Evolutionary conservation across 2,888 invertebrate genomes (phyloP).

Genomic region (Synergus itoensis): DNA sequence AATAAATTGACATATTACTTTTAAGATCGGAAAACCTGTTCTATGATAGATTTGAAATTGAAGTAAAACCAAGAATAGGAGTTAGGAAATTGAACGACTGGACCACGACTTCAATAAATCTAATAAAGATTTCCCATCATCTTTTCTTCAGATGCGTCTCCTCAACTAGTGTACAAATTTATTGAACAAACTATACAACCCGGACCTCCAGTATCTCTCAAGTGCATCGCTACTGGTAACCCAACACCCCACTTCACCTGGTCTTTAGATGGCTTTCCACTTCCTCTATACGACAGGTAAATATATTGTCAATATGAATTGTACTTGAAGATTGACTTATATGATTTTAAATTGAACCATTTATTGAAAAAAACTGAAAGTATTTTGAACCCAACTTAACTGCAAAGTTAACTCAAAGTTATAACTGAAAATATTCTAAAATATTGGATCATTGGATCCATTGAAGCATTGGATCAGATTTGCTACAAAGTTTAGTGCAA

Average conservation of each 20-base stretch:
- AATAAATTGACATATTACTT: no score
- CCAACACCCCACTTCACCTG: slow-evolving; percentile 95
- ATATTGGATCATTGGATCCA: no score
- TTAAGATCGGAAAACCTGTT: neutral
- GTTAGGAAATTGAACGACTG: neutral
- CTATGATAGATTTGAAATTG: neutral
- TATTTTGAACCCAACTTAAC: neutral
- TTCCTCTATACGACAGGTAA: slow-evolving; percentile 86
- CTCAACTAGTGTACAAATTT: slow-evolving; percentile 94
- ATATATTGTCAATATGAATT: neutral
- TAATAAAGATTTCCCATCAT: neutral
- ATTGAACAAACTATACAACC: slow-evolving; percentile 95
- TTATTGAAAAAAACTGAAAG: neutral
- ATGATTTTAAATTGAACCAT: no score
- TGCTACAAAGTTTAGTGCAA: neutral
- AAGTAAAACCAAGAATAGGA: neutral
- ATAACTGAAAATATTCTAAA: neutral
- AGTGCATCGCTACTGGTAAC: slow-evolving; percentile 96
- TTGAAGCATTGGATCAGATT: neutral
- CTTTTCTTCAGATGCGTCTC: slow-evolving; percentile 86
- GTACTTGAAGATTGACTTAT: neutral
- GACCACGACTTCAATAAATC: neutral
- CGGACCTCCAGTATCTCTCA: slow-evolving; percentile 93
- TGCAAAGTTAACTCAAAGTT: neutral
- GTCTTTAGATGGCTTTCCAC: slow-evolving; percentile 93